These are phyloP conservation scores for Rhagoletis pomonella DNA, from an alignment of 1,140 invertebrate genomes.

Conservation along the genomic window DNA sequence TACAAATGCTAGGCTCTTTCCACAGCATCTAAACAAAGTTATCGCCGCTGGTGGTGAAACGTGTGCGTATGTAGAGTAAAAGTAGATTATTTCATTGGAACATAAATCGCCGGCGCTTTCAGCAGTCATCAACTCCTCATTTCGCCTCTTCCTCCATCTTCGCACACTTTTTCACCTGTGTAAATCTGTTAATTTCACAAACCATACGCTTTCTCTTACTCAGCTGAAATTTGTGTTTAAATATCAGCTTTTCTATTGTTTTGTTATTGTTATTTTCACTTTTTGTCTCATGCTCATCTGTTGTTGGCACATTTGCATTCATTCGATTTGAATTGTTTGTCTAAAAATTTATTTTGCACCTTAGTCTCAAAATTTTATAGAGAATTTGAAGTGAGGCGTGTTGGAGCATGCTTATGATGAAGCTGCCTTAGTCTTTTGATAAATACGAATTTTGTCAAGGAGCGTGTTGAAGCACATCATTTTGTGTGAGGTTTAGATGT, in stretches of 20 bases:
- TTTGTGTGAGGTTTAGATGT: not conserved
- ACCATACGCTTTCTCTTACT: not conserved
- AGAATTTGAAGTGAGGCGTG: not conserved
- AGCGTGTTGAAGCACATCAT: not conserved
- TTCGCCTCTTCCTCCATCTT: not conserved
- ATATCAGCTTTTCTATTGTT: conserved; percentile 25
- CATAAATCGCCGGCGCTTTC: not conserved
- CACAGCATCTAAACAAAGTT: too few species aligned
- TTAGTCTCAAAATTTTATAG: conserved; percentile 28
- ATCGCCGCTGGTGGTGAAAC: too few species aligned
- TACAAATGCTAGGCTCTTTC: too few species aligned
- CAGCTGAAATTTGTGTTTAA: not conserved
- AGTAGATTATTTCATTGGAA: not conserved
- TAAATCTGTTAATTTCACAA: conserved; percentile 35
- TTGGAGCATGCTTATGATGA: not conserved
- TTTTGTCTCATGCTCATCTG: conserved; percentile 16
- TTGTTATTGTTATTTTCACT: conserved; percentile 21
- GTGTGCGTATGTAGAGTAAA: too few species aligned
- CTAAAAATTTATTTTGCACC: conserved; percentile 33
- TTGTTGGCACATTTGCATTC: conserved; percentile 43
- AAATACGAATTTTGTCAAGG: conserved; percentile 2
- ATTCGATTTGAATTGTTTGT: conserved; percentile 47
- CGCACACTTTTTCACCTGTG: conserved; percentile 12
- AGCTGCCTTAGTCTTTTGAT: not conserved
- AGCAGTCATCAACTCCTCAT: not conserved